Base-by-base conservation (phyloP, 2,888 invertebrate genomes). In the Dinocampus coccinellae region DNA sequence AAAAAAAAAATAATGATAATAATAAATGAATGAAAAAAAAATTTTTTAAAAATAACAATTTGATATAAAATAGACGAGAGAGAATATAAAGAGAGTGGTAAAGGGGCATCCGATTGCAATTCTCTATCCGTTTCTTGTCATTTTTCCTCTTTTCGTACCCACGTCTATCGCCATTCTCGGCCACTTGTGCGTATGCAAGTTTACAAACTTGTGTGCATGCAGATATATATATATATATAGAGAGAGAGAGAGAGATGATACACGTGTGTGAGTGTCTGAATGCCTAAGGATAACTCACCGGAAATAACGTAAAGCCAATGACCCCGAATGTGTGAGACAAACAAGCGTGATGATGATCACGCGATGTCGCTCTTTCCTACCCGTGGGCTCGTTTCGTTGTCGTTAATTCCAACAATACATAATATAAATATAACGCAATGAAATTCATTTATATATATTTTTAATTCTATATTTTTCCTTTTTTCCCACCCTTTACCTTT, bases 81-180 rank as follows among this genome's bases (percentile, higher is more conserved):
- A 55, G 34, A 22, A 20, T 24, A 53, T 29, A 26, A 66, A 66
- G 26, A 26, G 36, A 22, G 66, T 39, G 33, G 39, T 39, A n/a
- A n/a, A 34, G 36, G 55, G 60, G 76, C 76, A 73, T 78, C 78
- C 80, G 81, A 81, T 82, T 81, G 80, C 81, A 80, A 80, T 81
- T 75, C 74, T 74, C 73, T 29, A n/a, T n/a, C n/a, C n/a, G n/a
- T n/a, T n/a, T n/a, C n/a, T n/a, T n/a, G n/a, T n/a, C n/a, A n/a
- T n/a, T n/a, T n/a, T n/a, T n/a, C n/a, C n/a, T n/a, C n/a, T n/a
- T n/a, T n/a, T n/a, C n/a, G n/a, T n/a, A n/a, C n/a, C n/a, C n/a
- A n/a, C n/a, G n/a, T n/a, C n/a, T n/a, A n/a, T n/a, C n/a, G n/a
- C n/a, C n/a, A n/a, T n/a, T n/a, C n/a, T n/a, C n/a, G n/a, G n/a